phyloP scores from a whole-genome alignment of 2,888 invertebrate genomes.

The Serrognathus titanus region DNA sequence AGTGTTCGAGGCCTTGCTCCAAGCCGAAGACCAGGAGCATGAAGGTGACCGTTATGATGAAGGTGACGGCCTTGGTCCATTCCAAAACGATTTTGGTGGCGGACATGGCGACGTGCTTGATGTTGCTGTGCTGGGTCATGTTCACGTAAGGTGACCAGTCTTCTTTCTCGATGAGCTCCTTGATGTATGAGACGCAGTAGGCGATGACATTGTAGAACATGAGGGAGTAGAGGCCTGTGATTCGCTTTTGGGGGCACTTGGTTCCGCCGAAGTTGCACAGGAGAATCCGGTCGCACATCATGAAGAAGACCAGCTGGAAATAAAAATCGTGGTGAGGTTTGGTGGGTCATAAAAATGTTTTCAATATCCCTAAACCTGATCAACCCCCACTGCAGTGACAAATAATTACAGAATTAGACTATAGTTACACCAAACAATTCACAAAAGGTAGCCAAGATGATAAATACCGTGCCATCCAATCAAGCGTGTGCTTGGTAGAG shows the following conservation, averaged over 20 bases:
- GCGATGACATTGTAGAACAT: conserved; percentile 81
- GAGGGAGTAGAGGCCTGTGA: conserved; percentile 71
- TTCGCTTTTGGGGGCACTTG: conserved; percentile 47
- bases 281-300: conserved; percentile 67
- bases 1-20: conserved; percentile 72
- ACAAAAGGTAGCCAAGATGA: too few relatives aligned
- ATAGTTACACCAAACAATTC: too few relatives aligned
- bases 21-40: conserved; percentile 71
- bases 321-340: conserved; percentile 1
- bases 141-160: conserved; percentile 76
- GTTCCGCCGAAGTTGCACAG: conserved; percentile 49
- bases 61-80: conserved; percentile 79
- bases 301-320: conserved; percentile 67
- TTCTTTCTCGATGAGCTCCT: conserved; percentile 69
- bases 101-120: conserved; percentile 77
- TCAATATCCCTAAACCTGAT: too few relatives aligned
- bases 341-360: too few relatives aligned
- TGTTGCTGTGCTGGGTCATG: conserved; percentile 65
- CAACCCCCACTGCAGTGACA: too few relatives aligned
- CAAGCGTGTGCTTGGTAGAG: too few relatives aligned
- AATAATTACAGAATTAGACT: too few relatives aligned
- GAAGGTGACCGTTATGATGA: conserved; percentile 73
- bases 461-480: too few relatives aligned
- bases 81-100: conserved; percentile 77
- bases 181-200: conserved; percentile 72